Conservation (phyloP, 1,140 invertebrate species). For the Bombyx mori region ASM3026992v2 NC_085111.1:11158501-11159000, state of each 20-base stretch:
- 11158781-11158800: conserved; percentile 37
- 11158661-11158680: conserved; percentile 50
- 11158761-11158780: conserved; percentile 51
- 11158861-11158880: no score
- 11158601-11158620: conserved; percentile 55
- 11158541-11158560: conserved; percentile 13
- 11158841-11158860: no score
- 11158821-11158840: conserved; percentile 3
- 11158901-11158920: no score
- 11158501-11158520: neutral
- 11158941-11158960: no score
- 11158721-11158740: conserved; percentile 66
- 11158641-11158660: conserved; percentile 48
- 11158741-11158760: conserved; percentile 63
- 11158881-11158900: no score
- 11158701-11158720: conserved; percentile 60
- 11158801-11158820: conserved; percentile 8
- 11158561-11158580: conserved; percentile 28
- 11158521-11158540: no score
- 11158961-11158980: no score
- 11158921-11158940: conserved; percentile 8
- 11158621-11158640: conserved; percentile 57
- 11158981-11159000: no score
- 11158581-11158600: conserved; percentile 28
- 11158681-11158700: conserved; percentile 58